These are phyloP conservation scores for Drosophila parabipectinata DNA, from an alignment of 1,140 invertebrate species.

Conservation along the genomic window DNA sequence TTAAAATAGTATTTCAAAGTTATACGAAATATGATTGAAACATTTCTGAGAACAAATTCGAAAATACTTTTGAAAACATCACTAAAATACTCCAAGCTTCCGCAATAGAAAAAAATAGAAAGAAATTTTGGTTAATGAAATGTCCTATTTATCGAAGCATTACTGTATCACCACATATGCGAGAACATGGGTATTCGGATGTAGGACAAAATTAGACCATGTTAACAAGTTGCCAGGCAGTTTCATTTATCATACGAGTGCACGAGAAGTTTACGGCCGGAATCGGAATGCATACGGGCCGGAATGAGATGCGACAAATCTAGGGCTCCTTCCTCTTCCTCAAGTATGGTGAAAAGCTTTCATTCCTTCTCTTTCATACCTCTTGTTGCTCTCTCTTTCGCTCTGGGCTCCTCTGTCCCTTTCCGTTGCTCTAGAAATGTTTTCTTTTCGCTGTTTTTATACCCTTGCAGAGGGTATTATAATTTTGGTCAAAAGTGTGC, in stretches of 20 bases:
- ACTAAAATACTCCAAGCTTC: too few species aligned
- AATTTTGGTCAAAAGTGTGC: too few species aligned
- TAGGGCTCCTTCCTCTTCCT: not conserved
- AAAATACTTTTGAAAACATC: too few species aligned
- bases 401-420: not conserved
- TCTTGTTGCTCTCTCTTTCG: too few species aligned
- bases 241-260: conserved; percentile 17
- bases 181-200: not conserved
- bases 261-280: conserved; percentile 13
- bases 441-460: conserved; percentile 2
- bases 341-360: conserved; percentile 40
- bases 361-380: not conserved
- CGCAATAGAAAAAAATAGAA: too few species aligned
- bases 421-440: not conserved
- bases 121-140: too few species aligned
- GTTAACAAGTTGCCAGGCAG: conserved; percentile 19
- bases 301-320: conserved; percentile 11
- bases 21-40: too few species aligned
- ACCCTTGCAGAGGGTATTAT: too few species aligned
- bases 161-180: not conserved
- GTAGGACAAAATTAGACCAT: not conserved
- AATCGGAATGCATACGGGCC: not conserved
- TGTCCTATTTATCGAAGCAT: too few species aligned
- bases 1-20: too few species aligned
- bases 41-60: too few species aligned